These are phyloP conservation scores for Saccostrea glomerata DNA, from an alignment of 1,140 invertebrate genomes.

Conservation along the genomic window DNA sequence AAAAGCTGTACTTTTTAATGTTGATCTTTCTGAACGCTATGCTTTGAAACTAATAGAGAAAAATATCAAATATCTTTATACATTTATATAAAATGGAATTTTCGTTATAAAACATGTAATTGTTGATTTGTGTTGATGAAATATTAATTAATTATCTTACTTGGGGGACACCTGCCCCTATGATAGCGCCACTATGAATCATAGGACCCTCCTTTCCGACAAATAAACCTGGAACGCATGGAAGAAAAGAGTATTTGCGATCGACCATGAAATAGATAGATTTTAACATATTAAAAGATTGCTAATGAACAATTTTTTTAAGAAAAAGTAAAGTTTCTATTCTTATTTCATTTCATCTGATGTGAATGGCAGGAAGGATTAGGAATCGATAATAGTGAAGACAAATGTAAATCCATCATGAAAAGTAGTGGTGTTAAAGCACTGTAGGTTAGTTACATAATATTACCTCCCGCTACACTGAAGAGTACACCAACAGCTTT, in stretches of 20 bases:
- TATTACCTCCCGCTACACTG: conserved; percentile 70
- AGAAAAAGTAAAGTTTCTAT: no score
- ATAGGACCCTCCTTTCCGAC: conserved; percentile 96
- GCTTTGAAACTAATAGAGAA: conserved; percentile 67
- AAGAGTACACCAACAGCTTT: conserved; percentile 85
- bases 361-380: no score
- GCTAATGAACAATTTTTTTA: no score
- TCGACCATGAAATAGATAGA: no score
- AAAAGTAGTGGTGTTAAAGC: no score
- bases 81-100: no score
- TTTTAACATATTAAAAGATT: no score
- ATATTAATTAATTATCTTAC: conserved; percentile 83
- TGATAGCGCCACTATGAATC: conserved; percentile 98
- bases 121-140: no score
- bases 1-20: conserved; percentile 67
- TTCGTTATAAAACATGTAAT: no score
- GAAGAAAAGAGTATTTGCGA: not conserved
- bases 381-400: no score
- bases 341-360: no score
- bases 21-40: conserved; percentile 69
- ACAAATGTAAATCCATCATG: no score
- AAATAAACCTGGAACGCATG: conserved; percentile 67
- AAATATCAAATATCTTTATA: not conserved
- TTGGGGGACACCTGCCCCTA: conserved; percentile 98
- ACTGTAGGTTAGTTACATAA: not conserved